Base-by-base conservation (phyloP, 2,797 vertebrate genomes). In the Lycodopsis pacificus region DNA sequence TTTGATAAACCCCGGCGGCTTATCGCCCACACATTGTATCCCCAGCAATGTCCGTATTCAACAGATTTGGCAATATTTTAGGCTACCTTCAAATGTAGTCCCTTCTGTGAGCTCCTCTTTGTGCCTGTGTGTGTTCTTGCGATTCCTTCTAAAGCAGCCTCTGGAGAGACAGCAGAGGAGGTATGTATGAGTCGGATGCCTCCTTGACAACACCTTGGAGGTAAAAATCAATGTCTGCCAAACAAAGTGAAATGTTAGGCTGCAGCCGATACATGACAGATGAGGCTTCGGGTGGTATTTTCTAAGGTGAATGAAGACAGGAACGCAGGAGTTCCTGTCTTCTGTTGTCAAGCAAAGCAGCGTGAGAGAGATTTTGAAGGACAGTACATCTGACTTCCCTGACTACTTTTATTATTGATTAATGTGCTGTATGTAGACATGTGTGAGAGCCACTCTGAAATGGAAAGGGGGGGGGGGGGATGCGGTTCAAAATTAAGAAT, bases 151-250 rank as follows among this genome's bases (percentile, higher is more conserved):
- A 81, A 89, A 86, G 86, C 85, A 82, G 84, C 83, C 89, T 88
- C 80, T 71, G 57, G 81, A 90, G 88, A 86, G 80, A 74, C 73
- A 58, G 80, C 73, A 85, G 73, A 78, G 81, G 87, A 84, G 83
- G 86, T 80, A 80, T 86, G 85, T 88, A 88, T 87, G 86, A 87
- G 90, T 49, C 79, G 88, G 91, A 92, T 88, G 91, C 91, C 90
- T 92, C 90, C 89, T 92, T 93, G 89, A 93, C 91, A 93, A 94
- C 92, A 94, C 92, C 91, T 92, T 92, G 87, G 87, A 79, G 89
- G 90, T 93, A 92, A 91, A 94, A 94, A 95, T 94, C 92, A 90
- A 94, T 94, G 90, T 92, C 89, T 91, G 91, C 91, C 93, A 92
- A 94, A 89, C 92, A 92, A 90, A 93, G 91, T 93, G 87, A 93